A percentile compares a stretch with the other conserved stretches of the same genome.
These are phyloP conservation scores for Hemaris fuciformis DNA, from an alignment of 2,888 invertebrate genomes.

Conservation along the genomic window DNA sequence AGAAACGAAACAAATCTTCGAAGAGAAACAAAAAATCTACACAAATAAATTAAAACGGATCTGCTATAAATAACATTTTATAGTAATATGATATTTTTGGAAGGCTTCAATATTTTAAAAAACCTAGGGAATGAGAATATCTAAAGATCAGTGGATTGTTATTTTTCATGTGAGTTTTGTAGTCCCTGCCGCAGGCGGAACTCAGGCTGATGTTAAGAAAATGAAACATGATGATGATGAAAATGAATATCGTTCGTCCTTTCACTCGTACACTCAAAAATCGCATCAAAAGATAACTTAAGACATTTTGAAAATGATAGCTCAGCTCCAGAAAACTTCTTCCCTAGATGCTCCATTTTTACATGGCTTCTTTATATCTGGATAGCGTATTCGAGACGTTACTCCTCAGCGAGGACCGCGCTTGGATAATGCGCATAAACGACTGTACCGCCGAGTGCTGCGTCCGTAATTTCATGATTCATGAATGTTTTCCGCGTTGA, in stretches of 20 bases:
- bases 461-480: constrained; percentile 3
- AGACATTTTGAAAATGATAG: neutral
- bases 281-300: neutral
- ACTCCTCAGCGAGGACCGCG: neutral
- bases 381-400: neutral
- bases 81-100: no score
- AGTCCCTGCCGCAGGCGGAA: neutral
- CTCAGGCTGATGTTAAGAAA: no score
- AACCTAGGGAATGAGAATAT: no score
- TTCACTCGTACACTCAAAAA: neutral
- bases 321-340: neutral
- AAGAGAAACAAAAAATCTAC: no score
- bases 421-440: constrained; percentile 3
- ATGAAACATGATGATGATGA: no score
- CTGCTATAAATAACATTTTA: no score
- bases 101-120: no score
- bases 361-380: neutral
- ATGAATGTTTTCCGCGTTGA: neutral
- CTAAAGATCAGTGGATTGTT: no score
- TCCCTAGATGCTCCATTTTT: neutral
- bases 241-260: neutral
- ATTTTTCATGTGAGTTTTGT: neutral
- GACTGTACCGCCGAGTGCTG: neutral
- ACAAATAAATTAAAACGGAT: no score
- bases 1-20: no score